Percentiles rank a stretch among this genome's conserved stretches.
These are phyloP conservation scores for Drosophila dunni DNA, from an alignment of 1,140 invertebrate species.

Conservation along the genomic window DNA sequence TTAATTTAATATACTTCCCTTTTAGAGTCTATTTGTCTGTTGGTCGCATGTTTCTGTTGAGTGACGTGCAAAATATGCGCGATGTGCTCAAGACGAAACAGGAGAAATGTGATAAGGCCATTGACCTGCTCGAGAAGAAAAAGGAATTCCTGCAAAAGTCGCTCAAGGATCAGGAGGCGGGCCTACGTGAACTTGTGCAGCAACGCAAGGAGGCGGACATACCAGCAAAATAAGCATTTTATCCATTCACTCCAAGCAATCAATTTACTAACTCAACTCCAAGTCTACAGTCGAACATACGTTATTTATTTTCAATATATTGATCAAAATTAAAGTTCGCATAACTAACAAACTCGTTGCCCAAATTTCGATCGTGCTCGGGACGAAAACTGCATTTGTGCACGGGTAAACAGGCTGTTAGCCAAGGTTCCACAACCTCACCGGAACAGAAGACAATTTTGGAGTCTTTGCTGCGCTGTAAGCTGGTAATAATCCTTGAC, in stretches of 20 bases:
- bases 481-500: slow-evolving; percentile 90
- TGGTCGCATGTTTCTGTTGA: slow-evolving; percentile 83
- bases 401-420: slow-evolving; percentile 88
- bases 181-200: slow-evolving; percentile 79
- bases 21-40: slow-evolving; percentile 79
- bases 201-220: slow-evolving; percentile 78
- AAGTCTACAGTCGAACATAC: slow-evolving; percentile 20
- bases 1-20: background rate
- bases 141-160: slow-evolving; percentile 80
- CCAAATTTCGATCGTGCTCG: slow-evolving; percentile 94
- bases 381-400: slow-evolving; percentile 91
- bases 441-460: slow-evolving; percentile 97
- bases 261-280: background rate
- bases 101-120: slow-evolving; percentile 80
- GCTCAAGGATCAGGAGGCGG: slow-evolving; percentile 81
- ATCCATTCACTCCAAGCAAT: slow-evolving; percentile 3
- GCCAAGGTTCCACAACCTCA: slow-evolving; percentile 90
- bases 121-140: slow-evolving; percentile 76
- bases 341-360: slow-evolving; percentile 96
- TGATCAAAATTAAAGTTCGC: slow-evolving; percentile 92
- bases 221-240: slow-evolving; percentile 48
- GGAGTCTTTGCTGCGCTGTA: slow-evolving; percentile 86
- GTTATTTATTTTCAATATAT: slow-evolving; percentile 79
- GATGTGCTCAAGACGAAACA: slow-evolving; percentile 75
- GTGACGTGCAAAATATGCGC: slow-evolving; percentile 77